Evolutionary conservation across 1,140 invertebrate species (phyloP).

Genomic region (Neodiprion pinetum): DNA sequence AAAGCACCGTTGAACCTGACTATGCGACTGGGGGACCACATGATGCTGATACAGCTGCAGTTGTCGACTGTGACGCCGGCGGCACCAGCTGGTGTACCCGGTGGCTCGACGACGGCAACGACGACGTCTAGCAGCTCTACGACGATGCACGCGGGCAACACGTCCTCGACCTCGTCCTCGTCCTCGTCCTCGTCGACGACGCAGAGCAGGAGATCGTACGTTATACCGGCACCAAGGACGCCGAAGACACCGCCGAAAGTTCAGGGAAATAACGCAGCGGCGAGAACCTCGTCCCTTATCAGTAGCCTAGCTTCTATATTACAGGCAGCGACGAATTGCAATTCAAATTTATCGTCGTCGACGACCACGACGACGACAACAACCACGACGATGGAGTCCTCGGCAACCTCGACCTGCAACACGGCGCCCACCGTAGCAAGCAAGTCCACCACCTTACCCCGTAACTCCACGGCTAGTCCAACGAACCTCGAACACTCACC

Average conservation of each 20-base stretch:
- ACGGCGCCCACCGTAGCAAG: slow-evolving; percentile 30
- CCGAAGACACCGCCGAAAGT: slow-evolving; percentile 10
- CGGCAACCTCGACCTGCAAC: slow-evolving; percentile 20
- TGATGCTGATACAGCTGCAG: slow-evolving; percentile 96
- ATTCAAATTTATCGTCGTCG: slow-evolving; percentile 30
- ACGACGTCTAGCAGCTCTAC: slow-evolving; percentile 8
- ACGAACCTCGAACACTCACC: background rate
- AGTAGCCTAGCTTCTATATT: slow-evolving; percentile 41
- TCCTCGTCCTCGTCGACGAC: slow-evolving; percentile 25
- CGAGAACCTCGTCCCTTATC: slow-evolving; percentile 41
- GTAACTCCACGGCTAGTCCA: slow-evolving; percentile 6
- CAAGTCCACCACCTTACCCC: slow-evolving; percentile 32
- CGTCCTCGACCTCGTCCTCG: slow-evolving; percentile 21
- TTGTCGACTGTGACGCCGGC: slow-evolving; percentile 79
- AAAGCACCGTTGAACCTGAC: slow-evolving; percentile 93
- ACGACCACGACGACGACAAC: slow-evolving; percentile 36
- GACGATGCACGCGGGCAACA: slow-evolving; percentile 12
- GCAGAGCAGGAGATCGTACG: slow-evolving; percentile 36
- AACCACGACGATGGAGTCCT: slow-evolving; percentile 32
- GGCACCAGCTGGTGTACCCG: slow-evolving; percentile 29
- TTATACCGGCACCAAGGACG: slow-evolving; percentile 26
- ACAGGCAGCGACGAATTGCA: slow-evolving; percentile 38
- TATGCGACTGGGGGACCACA: slow-evolving; percentile 93
- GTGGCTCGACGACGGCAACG: slow-evolving; percentile 15
- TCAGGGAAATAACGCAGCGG: slow-evolving; percentile 24